Base-by-base conservation (phyloP, 2,797 vertebrate species). In the Petrocephalus sullivani region DNA sequence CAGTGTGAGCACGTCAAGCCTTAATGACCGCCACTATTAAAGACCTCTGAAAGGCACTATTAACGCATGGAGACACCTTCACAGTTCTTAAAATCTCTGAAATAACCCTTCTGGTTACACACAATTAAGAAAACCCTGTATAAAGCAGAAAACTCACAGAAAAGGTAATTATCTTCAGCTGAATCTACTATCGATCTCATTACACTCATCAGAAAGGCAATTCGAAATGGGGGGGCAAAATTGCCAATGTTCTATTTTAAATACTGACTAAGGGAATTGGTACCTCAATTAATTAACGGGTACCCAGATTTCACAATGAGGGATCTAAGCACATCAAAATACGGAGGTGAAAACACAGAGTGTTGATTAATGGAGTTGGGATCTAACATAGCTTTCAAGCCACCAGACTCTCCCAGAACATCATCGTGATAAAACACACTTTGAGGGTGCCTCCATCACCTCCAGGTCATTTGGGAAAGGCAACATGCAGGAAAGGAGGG, bases 261-360 rank as follows among this genome's bases (percentile, higher is more conserved):
- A 83, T 49, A 51, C 81, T 54, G 81, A 83, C 81, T 83, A 54
- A 83, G 51, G 51, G 81, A 83, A 83, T 23, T 83, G 81, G 46
- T 83, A 54, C 81, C 81, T 83, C 81, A 83, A 83, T 83, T 83
- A 83, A 83, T 83, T 83, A 83, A 83, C 49, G 28, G 81, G 81
- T 54, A 51, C 46, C 81, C 19, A 83, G 21, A 83, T 83, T 83
- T 83, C 81, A 51, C 46, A 51, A 83, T 51, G 81, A 83, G 51
- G 49, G 21, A 23, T 54, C 81, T 54, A 23, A 49, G 49, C 21
- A 28, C 10, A 54, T 54, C n/a, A 28, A 12, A 83, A 54, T 83
- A 83, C 23, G 81, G 51, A 23, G 7, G 16, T 14, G 46, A n/a
- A 83, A 54, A 51, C 21, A 83, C 41, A 71, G 64, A 81, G 78